A percentile compares a stretch with the other conserved stretches of the same genome.
phyloP scores from a whole-genome alignment of 1,140 invertebrate species.

The Stratiolaelaps scimitus region DNA sequence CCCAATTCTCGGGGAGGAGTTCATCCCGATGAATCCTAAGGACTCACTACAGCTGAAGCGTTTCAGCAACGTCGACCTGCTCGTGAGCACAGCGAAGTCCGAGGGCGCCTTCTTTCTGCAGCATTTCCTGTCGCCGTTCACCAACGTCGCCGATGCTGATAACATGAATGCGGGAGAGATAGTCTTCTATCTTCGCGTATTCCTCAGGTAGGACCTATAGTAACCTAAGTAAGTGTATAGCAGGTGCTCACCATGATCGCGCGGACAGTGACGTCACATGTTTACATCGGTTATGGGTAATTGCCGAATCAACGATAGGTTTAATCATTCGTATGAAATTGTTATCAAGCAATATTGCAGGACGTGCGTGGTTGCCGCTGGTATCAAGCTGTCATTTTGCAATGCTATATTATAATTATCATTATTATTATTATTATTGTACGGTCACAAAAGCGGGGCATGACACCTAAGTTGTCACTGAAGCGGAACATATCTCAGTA shows the following conservation, averaged over 20 bases:
- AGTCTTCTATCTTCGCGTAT: conserved; percentile 16
- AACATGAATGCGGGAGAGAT: conserved; percentile 6
- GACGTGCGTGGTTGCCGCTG: background rate
- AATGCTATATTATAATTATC: background rate
- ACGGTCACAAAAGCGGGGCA: background rate
- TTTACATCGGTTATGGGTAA: no score
- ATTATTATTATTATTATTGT: background rate
- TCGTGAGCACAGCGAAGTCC: background rate
- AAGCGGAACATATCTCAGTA: background rate
- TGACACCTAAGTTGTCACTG: background rate
- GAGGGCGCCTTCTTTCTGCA: conserved; percentile 21
- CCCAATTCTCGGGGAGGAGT: conserved; percentile 19
- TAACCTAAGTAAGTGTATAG: no score
- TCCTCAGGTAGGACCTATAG: background rate
- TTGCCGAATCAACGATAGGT: no score
- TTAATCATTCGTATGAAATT: no score
- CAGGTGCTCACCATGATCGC: no score
- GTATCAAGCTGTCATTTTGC: background rate
- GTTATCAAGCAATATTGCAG: no score
- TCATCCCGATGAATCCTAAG: conserved; percentile 27
- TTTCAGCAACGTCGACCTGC: conserved; percentile 20
- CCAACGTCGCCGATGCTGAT: conserved; percentile 8
- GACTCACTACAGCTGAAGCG: conserved; percentile 9
- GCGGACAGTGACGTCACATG: no score
- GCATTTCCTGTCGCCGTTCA: conserved; percentile 26